Conservation (phyloP, 2,888 invertebrate genomes). For the Cosmorhoe ocellata region DNA sequence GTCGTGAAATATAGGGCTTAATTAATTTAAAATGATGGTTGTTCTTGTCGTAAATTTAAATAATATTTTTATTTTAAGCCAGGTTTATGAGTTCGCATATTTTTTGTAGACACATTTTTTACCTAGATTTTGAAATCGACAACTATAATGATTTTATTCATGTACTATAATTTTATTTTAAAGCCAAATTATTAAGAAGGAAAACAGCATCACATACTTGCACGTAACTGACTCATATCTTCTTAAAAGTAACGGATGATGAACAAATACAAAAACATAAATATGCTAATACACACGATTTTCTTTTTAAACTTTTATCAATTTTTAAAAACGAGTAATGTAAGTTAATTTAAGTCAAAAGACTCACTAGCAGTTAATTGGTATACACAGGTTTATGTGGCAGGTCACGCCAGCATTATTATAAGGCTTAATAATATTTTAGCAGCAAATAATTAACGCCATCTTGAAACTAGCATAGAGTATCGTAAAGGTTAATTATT, state of each 20-base stretch:
- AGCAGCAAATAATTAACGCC: slow-evolving; percentile 47
- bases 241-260: slow-evolving; percentile 51
- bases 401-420: slow-evolving; percentile 41
- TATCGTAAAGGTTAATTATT: slow-evolving; percentile 40
- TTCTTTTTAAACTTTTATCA: not conserved
- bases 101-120: too few relatives aligned
- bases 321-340: too few relatives aligned
- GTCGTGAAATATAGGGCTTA: too few relatives aligned
- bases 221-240: slow-evolving; percentile 5
- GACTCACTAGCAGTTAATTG: slow-evolving; percentile 41
- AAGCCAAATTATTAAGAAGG: not conserved
- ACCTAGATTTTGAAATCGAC: too few relatives aligned
- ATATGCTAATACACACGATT: slow-evolving; percentile 46
- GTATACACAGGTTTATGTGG: slow-evolving; percentile 44
- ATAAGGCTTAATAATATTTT: slow-evolving; percentile 45
- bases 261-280: slow-evolving; percentile 51
- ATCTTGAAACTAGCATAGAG: slow-evolving; percentile 42
- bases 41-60: too few relatives aligned
- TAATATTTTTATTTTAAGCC: too few relatives aligned
- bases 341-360: too few relatives aligned
- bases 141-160: too few relatives aligned
- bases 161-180: too few relatives aligned
- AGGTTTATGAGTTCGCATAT: too few relatives aligned
- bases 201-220: not conserved
- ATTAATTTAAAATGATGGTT: too few relatives aligned